Conservation (phyloP, 2,888 invertebrate genomes). For the Cenopis cana region DNA sequence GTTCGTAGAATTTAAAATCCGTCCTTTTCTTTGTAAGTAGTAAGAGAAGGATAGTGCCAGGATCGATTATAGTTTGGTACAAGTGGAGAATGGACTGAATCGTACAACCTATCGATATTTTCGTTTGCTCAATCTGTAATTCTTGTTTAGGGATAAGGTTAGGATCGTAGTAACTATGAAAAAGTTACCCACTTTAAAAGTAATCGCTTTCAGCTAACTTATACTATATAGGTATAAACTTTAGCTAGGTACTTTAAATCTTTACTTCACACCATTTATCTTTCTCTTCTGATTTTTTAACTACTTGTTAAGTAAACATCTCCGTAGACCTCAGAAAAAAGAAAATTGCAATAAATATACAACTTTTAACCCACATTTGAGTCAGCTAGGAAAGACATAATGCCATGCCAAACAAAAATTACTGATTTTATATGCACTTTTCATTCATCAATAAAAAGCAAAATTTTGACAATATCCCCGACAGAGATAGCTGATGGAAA, state of each 20-base stretch:
- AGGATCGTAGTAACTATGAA: background rate
- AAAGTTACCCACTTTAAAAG: slow-evolving; percentile 11
- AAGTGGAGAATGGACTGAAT: background rate
- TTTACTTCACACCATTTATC: background rate
- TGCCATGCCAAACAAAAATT: too few relatives aligned
- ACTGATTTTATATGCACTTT: too few relatives aligned
- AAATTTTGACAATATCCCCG: too few relatives aligned
- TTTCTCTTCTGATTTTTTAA: background rate
- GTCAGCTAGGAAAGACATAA: too few relatives aligned
- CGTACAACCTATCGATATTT: background rate
- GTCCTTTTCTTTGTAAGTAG: slow-evolving; percentile 12
- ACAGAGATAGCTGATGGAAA: too few relatives aligned
- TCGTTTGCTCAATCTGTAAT: background rate
- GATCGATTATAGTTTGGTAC: slow-evolving; percentile 6
- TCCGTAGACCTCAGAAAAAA: background rate
- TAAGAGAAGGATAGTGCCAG: slow-evolving; percentile 1
- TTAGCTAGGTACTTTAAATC: background rate
- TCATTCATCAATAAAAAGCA: too few relatives aligned
- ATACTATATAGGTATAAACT: background rate
- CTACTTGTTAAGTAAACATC: background rate
- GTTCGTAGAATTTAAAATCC: slow-evolving; percentile 39
- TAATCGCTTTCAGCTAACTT: background rate
- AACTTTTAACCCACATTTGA: too few relatives aligned
- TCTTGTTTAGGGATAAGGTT: background rate
- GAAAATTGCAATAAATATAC: too few relatives aligned